Conservation (phyloP, 2,888 invertebrate genomes). For the Cenopis cana region DNA sequence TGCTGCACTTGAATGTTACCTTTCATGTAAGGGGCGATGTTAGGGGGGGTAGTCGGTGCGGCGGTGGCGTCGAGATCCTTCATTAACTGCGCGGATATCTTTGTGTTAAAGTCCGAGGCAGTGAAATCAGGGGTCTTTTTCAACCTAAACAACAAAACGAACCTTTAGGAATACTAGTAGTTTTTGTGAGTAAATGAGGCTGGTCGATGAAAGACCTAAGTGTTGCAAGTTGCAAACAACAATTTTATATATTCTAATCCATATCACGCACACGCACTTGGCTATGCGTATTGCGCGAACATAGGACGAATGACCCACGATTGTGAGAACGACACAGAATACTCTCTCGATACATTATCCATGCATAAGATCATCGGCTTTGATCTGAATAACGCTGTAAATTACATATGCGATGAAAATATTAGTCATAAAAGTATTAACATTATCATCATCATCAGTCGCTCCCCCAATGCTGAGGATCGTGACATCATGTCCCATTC, state of each 20-base stretch:
- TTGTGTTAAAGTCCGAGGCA: conserved; percentile 60
- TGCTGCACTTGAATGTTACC: conserved; percentile 54
- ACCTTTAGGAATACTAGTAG: not conserved
- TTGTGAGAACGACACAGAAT: too few relatives aligned
- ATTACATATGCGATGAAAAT: too few relatives aligned
- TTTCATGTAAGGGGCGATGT: conserved; percentile 60
- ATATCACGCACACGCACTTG: not conserved
- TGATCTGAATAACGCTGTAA: too few relatives aligned
- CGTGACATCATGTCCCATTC: too few relatives aligned
- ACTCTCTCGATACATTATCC: too few relatives aligned
- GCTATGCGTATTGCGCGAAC: too few relatives aligned
- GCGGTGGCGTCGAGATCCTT: conserved; percentile 55
- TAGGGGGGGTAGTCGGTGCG: conserved; percentile 58
- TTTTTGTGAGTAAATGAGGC: not conserved
- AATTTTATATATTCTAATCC: not conserved
- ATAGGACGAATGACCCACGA: too few relatives aligned
- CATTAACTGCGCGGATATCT: conserved; percentile 58
- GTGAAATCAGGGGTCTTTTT: conserved; percentile 60
- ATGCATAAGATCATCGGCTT: too few relatives aligned
- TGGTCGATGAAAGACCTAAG: not conserved
- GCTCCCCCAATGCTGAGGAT: too few relatives aligned
- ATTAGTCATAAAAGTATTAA: too few relatives aligned
- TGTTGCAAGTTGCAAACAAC: too few relatives aligned
- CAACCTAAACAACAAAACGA: conserved; percentile 55
- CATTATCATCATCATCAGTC: too few relatives aligned